Conservation (phyloP, 2,888 invertebrate species). For the Cheilosia impressa region DNA sequence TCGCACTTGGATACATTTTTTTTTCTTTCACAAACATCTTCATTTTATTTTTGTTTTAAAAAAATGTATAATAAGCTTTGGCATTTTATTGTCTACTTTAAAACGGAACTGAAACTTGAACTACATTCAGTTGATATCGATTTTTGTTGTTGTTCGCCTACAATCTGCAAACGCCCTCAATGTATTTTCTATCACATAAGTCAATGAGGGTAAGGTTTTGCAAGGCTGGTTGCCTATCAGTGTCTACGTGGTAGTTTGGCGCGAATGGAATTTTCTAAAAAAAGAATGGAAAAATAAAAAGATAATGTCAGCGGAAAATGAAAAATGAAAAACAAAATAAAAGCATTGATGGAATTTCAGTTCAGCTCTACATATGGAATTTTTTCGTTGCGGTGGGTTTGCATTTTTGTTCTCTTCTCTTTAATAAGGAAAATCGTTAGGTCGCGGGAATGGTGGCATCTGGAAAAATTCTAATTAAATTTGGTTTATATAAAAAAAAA, state of each 20-base stretch:
- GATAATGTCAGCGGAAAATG: slow-evolving; percentile 26
- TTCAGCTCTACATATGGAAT: slow-evolving; percentile 23
- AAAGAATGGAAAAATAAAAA: not conserved
- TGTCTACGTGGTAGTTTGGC: slow-evolving; percentile 1
- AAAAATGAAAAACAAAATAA: slow-evolving; percentile 13
- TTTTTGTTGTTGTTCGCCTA: slow-evolving; percentile 9
- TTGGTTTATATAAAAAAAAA: not conserved
- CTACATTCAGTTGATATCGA: slow-evolving; percentile 61
- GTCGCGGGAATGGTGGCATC: slow-evolving; percentile 11
- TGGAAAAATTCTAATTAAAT: slow-evolving; percentile 21
- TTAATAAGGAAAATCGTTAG: slow-evolving; percentile 6
- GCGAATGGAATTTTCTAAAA: slow-evolving; percentile 12
- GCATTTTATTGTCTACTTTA: slow-evolving; percentile 45
- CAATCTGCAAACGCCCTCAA: slow-evolving; percentile 8
- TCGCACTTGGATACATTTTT: slow-evolving; percentile 29
- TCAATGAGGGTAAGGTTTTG: slow-evolving; percentile 48
- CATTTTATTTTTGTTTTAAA: slow-evolving; percentile 2
- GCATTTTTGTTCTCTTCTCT: not conserved
- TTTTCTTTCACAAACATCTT: slow-evolving; percentile 7
- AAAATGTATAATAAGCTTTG: slow-evolving; percentile 33
- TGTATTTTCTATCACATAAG: slow-evolving; percentile 50
- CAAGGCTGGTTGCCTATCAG: slow-evolving; percentile 31
- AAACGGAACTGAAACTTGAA: slow-evolving; percentile 60
- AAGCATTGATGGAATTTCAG: slow-evolving; percentile 21
- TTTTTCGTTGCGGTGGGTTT: not conserved